phyloP scores from a whole-genome alignment of 2,888 invertebrate genomes.

The Caenorhabditis angaria region DNA sequence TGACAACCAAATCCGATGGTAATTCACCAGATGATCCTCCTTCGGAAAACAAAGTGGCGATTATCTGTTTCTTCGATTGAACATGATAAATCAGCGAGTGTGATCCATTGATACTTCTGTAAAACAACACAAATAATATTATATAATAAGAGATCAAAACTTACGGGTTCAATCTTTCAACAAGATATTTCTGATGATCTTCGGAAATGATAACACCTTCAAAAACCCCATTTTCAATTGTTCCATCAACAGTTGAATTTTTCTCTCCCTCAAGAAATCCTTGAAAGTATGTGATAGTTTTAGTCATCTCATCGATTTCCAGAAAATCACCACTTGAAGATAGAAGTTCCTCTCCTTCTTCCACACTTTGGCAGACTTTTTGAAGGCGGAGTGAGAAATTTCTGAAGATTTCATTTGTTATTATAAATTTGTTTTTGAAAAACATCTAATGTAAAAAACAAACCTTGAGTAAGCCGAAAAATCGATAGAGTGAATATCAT shows the following conservation, averaged over 20 bases:
- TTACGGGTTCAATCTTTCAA: conserved; percentile 11
- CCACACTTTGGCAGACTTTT: conserved; percentile 6
- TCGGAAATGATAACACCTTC: conserved; percentile 11
- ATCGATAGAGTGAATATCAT: neutral
- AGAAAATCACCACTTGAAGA: neutral
- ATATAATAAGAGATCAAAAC: neutral
- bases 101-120: conserved; percentile 3
- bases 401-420: neutral
- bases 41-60: conserved; percentile 5
- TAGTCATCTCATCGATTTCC: neutral
- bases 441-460: neutral
- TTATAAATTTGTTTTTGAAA: conserved; percentile 1
- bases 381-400: conserved; percentile 7
- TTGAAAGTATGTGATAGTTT: conserved; percentile 9
- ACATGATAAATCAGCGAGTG: conserved; percentile 9
- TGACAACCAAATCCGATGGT: no score
- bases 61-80: neutral
- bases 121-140: no score
- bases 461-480: neutral
- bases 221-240: conserved; percentile 11
- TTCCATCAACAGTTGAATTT: conserved; percentile 15
- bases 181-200: neutral
- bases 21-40: neutral
- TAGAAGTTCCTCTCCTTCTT: conserved; percentile 5
- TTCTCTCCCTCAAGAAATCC: conserved; percentile 8